phyloP scores from a whole-genome alignment of 1,140 invertebrate species.

The Copidosoma floridanum region DNA sequence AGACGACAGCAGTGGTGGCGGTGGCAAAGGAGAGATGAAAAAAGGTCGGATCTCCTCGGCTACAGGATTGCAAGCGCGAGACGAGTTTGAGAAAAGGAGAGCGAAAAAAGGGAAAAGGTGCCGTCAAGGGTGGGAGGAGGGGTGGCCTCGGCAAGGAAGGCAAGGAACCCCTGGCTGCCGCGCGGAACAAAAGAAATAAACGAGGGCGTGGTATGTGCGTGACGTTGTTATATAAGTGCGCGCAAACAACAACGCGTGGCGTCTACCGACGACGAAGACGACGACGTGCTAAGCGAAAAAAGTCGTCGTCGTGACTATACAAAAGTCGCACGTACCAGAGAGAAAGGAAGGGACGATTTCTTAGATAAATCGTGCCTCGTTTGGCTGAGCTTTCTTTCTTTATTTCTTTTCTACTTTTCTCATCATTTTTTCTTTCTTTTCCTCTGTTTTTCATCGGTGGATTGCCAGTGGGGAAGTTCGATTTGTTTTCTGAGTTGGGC shows the following conservation, averaged over 20 bases:
- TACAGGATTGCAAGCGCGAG: not conserved
- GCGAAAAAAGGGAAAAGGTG: not conserved
- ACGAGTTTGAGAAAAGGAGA: not conserved
- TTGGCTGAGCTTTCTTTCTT: conserved; percentile 12
- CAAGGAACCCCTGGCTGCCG: conserved; percentile 43
- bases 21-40: not conserved
- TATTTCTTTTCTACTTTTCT: not conserved
- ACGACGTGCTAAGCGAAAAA: conserved; percentile 35
- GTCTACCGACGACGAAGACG: conserved; percentile 8
- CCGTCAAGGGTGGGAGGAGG: not conserved
- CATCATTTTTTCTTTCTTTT: not conserved
- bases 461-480: not conserved
- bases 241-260: conserved; percentile 38
- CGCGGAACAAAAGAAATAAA: conserved; percentile 57
- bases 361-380: conserved; percentile 41
- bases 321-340: not conserved
- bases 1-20: too few relatives aligned
- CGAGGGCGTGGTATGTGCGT: conserved; percentile 51
- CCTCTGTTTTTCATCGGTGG: too few relatives aligned
- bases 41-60: too few relatives aligned
- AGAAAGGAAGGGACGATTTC: conserved; percentile 28
- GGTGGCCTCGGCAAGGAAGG: conserved; percentile 15
- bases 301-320: not conserved
- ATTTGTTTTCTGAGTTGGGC: not conserved
- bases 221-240: conserved; percentile 52